Evolutionary conservation across 2,113 vertebrate genomes (phyloP), one percentile per base, ranked within the genome.

Genomic region (Mirounga angustirostris): DNA sequence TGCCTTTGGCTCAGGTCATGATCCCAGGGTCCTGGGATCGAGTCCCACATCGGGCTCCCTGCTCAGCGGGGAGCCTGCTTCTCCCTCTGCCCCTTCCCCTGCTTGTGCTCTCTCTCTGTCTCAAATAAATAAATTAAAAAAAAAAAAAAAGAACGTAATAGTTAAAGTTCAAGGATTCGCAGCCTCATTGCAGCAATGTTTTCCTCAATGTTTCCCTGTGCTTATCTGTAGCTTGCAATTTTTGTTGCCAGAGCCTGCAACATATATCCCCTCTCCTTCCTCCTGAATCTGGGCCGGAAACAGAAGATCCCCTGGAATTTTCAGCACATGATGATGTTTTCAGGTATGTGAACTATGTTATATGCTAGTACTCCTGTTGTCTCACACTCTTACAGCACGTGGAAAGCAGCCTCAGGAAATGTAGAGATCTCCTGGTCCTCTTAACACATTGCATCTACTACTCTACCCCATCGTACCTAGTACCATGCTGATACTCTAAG

Each of bases 271-370:
- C 98, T 99, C 89, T 99, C 99, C 87, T 99, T 99, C 92, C 98
- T 99, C 97, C 98, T 99, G 81, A 99, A 99, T 97, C 97, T 99
- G 97, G 98, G 99, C 93, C 98, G 99, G 50, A 99, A 98, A 69
- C 98, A 98, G 94, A 99, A 98, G 98, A 99, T 99, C 94, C 98
- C 99, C 21, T 46, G 96, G 97, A 98, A 98, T 74, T 99, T 99
- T 58, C 99, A 99, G 89, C 99, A 99, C 97, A 99, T 99, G 99
- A 99, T 99, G 99, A 99, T 99, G 99, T 99, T 99, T 97, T 99
- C 99, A 99, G 99, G 99, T 99, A 98, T n/a, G 98, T 96, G 58
- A 40, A 2, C 63, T 54, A 4, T 3, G 2, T 15, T 24, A 0
- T 14, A 4, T 36, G n/a, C 36, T 26, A 14, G 0, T 50, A 3